A percentile compares a stretch with the other conserved stretches of the same genome.
phyloP scores from a whole-genome alignment of 2,888 invertebrate species.

The Unio delphinus region DNA sequence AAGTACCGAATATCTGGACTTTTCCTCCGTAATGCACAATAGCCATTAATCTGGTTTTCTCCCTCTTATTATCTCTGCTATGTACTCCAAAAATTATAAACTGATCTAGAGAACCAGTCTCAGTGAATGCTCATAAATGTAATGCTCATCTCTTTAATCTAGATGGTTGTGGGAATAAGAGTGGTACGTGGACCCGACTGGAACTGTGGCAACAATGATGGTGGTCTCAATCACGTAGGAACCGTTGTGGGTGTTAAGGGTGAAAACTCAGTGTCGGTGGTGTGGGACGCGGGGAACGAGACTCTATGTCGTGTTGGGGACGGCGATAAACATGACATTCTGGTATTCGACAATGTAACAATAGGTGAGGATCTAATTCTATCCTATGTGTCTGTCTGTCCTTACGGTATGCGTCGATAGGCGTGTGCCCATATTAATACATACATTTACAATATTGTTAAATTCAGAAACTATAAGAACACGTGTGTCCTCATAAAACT shows the following conservation, averaged over 20 bases:
- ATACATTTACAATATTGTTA: no score
- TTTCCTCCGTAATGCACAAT: no score
- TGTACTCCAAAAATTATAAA: no score
- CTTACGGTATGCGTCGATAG: neutral
- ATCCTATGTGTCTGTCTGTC: neutral
- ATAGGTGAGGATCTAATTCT: slow-evolving; percentile 76
- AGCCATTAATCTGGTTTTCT: no score
- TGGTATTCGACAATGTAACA: slow-evolving; percentile 86
- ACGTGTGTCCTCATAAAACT: no score
- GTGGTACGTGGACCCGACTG: slow-evolving; percentile 64
- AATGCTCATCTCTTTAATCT: no score
- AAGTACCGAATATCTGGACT: no score
- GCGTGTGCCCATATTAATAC: neutral
- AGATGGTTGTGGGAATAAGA: slow-evolving; percentile 40
- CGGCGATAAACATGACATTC: slow-evolving; percentile 83
- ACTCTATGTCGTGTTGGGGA: slow-evolving; percentile 83
- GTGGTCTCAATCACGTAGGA: slow-evolving; percentile 64
- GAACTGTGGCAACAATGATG: slow-evolving; percentile 50
- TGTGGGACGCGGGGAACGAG: slow-evolving; percentile 79
- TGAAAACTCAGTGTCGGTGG: slow-evolving; percentile 87
- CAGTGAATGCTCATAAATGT: no score
- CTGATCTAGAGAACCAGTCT: no score
- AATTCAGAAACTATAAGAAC: no score
- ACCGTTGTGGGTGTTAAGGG: slow-evolving; percentile 76
- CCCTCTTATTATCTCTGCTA: no score